A percentile compares a stretch with the other conserved stretches of the same genome.
phyloP scores from a whole-genome alignment of 2,888 invertebrate genomes.

The Microdon myrmicae region DNA sequence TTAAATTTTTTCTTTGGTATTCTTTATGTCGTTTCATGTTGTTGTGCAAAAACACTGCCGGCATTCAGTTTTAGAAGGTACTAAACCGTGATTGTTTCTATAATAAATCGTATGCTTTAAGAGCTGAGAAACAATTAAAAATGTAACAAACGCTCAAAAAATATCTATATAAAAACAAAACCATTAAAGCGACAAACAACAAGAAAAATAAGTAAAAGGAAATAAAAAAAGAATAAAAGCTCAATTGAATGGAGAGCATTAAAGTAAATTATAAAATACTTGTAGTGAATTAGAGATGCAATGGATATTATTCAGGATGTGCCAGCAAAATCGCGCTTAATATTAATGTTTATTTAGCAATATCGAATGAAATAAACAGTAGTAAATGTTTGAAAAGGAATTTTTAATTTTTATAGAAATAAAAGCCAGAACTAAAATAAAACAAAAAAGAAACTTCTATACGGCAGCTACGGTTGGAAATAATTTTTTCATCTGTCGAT shows the following conservation, averaged over 20 bases:
- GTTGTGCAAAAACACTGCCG: conserved; percentile 75
- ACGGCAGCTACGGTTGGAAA: conserved; percentile 43
- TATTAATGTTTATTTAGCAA: too few species aligned
- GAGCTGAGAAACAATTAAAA: conserved; percentile 27
- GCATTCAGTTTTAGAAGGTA: conserved; percentile 59
- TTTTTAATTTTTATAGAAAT: conserved; percentile 25
- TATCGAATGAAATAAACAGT: conserved; percentile 22
- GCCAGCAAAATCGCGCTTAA: too few species aligned
- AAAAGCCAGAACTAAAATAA: not conserved
- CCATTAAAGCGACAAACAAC: not conserved
- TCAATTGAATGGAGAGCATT: conserved; percentile 16
- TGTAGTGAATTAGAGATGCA: conserved; percentile 26
- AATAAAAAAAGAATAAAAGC: conserved; percentile 3
- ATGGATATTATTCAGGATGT: conserved; percentile 18
- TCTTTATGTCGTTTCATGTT: conserved; percentile 86
- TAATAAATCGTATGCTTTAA: conserved; percentile 37
- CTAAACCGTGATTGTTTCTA: conserved; percentile 50
- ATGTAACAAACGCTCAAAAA: conserved; percentile 32
- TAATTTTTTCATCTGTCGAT: conserved; percentile 31
- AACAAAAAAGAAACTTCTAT: conserved; percentile 11
- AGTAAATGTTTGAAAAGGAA: conserved; percentile 27
- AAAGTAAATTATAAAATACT: conserved; percentile 19
- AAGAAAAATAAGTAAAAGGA: conserved; percentile 4
- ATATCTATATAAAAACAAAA: too few species aligned
- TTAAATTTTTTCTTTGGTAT: conserved; percentile 91